phyloP scores from a whole-genome alignment of 2,888 invertebrate species.

The Dryomyza anilis region DNA sequence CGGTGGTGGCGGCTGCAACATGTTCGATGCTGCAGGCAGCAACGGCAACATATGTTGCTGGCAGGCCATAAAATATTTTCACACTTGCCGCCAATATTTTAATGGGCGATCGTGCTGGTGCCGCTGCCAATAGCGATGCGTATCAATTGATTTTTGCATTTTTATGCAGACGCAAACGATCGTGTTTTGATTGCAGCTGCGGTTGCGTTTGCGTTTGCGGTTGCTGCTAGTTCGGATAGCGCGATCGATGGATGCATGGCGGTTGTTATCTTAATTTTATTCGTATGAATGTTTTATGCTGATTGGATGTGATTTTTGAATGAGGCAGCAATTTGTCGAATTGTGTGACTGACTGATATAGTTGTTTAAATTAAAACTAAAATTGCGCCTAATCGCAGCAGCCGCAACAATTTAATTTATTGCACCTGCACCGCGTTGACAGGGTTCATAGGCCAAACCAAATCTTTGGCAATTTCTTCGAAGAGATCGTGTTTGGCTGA shows the following conservation, averaged over 20 bases:
- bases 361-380: neutral
- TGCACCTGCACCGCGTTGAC: too few species aligned
- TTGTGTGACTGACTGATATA: too few species aligned
- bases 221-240: neutral
- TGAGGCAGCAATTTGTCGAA: neutral
- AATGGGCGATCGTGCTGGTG: neutral
- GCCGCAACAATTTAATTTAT: neutral
- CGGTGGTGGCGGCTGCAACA: constrained; percentile 34
- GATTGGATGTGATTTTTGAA: neutral
- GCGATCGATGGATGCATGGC: too few species aligned
- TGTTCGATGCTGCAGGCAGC: constrained; percentile 9
- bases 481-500: too few species aligned
- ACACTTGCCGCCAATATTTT: neutral
- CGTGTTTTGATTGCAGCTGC: neutral
- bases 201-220: neutral
- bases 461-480: too few species aligned
- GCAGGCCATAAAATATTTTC: constrained; percentile 11
- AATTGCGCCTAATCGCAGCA: neutral
- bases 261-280: neutral
- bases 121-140: neutral
- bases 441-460: too few species aligned
- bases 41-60: constrained; percentile 6
- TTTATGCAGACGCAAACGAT: neutral
- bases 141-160: constrained; percentile 9
- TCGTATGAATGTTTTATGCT: too few species aligned